Conservation (phyloP, 2,113 vertebrate species). For the Istiophorus platypterus region DNA sequence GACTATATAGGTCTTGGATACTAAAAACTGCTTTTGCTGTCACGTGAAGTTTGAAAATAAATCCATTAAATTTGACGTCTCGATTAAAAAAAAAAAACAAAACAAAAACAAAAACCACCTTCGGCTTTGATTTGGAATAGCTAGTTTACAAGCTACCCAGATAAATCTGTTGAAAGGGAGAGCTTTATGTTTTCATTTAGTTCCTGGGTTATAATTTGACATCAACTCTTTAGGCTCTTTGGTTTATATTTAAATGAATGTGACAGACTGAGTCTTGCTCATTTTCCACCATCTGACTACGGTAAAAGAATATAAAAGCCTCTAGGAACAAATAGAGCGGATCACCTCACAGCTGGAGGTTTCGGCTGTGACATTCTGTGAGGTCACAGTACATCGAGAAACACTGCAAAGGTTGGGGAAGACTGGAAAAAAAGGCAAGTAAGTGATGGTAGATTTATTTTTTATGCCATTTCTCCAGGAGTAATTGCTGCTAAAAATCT, state of each 20-base stretch:
- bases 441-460: slow-evolving; percentile 16
- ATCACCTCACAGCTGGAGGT: slow-evolving; percentile 71
- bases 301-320: slow-evolving; percentile 39
- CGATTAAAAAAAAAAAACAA: neutral
- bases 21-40: slow-evolving; percentile 8
- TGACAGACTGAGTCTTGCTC: slow-evolving; percentile 53
- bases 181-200: slow-evolving; percentile 27
- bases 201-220: slow-evolving; percentile 27
- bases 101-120: too few species aligned
- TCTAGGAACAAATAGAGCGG: slow-evolving; percentile 46
- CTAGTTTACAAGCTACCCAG: slow-evolving; percentile 21
- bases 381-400: slow-evolving; percentile 53
- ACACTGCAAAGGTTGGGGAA: slow-evolving; percentile 16
- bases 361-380: slow-evolving; percentile 59
- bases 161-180: slow-evolving; percentile 27
- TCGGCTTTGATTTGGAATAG: slow-evolving; percentile 13
- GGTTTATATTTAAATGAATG: slow-evolving; percentile 44
- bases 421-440: slow-evolving; percentile 9
- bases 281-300: slow-evolving; percentile 54
- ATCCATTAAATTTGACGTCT: slow-evolving; percentile 11
- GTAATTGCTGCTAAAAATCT: slow-evolving; percentile 19
- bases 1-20: neutral
- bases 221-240: slow-evolving; percentile 14
- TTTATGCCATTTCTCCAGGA: slow-evolving; percentile 7
- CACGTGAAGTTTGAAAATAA: neutral